Evolutionary conservation across 2,797 vertebrate genomes (phyloP).

Genomic region (Meriones psammophilus): DNA sequence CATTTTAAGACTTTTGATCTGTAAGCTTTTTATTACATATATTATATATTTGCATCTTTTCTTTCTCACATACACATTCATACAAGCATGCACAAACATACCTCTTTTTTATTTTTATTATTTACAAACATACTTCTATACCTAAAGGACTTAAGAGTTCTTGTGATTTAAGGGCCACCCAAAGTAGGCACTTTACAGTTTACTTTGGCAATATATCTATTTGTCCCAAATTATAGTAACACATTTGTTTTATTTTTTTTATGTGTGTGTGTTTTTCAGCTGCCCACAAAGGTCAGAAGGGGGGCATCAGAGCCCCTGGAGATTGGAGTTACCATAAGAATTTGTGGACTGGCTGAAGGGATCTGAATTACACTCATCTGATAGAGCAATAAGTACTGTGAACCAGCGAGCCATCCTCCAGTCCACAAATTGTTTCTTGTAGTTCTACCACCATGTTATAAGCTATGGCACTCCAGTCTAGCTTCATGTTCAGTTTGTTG

Average conservation of each 20-base stretch:
- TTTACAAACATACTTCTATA: neutral
- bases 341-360: neutral
- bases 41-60: neutral
- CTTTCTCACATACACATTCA: neutral
- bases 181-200: neutral
- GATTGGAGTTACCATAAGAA: neutral
- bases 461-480: neutral
- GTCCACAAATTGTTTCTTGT: neutral
- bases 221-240: neutral
- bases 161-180: neutral
- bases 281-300: neutral
- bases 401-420: neutral
- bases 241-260: neutral
- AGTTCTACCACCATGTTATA: neutral
- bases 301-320: neutral
- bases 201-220: neutral
- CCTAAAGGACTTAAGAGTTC: neutral
- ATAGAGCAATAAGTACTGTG: neutral
- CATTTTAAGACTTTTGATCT: constrained; percentile 42
- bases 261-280: neutral
- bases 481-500: constrained; percentile 36
- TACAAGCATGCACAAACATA: neutral
- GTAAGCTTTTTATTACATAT: constrained; percentile 18
- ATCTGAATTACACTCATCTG: neutral
- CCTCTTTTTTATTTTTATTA: no score